Evolutionary conservation across 2,113 vertebrate genomes (phyloP).

Genomic region (Passer domesticus): DNA sequence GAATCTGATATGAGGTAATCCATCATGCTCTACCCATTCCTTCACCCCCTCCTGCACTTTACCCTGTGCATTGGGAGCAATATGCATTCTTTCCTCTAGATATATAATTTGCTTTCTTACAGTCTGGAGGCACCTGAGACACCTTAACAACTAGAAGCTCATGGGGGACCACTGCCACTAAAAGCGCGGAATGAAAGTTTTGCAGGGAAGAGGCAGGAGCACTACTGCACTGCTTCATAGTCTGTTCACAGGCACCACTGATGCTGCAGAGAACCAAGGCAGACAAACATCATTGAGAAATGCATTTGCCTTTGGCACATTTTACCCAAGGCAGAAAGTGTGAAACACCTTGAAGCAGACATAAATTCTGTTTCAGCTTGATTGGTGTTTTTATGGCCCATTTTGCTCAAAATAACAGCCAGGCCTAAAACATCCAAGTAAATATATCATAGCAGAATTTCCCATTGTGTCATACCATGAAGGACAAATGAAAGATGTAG

Average conservation of each 20-base stretch:
- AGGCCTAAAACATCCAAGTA: not conserved
- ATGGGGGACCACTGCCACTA: not conserved
- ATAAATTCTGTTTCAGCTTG: not conserved
- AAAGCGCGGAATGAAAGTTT: not conserved
- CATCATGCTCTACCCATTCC: not conserved
- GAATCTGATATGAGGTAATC: not conserved
- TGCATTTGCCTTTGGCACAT: not conserved
- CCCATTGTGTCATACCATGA: not conserved
- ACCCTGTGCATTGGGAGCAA: not conserved
- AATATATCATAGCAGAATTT: not conserved
- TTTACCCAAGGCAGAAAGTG: not conserved
- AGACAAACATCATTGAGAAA: not conserved
- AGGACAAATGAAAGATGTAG: not conserved
- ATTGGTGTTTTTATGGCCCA: not conserved
- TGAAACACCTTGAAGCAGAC: not conserved
- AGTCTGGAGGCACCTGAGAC: not conserved
- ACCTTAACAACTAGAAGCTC: not conserved
- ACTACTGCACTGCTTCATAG: not conserved
- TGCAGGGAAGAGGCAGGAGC: not conserved
- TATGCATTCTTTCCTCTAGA: not conserved
- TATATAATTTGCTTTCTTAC: not conserved
- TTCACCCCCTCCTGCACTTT: not conserved
- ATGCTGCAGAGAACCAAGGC: not conserved
- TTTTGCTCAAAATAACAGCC: not conserved
- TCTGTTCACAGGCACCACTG: not conserved